These are phyloP conservation scores for Phaethon lepturus DNA, from an alignment of 2,113 vertebrate species.

Conservation along the genomic window DNA sequence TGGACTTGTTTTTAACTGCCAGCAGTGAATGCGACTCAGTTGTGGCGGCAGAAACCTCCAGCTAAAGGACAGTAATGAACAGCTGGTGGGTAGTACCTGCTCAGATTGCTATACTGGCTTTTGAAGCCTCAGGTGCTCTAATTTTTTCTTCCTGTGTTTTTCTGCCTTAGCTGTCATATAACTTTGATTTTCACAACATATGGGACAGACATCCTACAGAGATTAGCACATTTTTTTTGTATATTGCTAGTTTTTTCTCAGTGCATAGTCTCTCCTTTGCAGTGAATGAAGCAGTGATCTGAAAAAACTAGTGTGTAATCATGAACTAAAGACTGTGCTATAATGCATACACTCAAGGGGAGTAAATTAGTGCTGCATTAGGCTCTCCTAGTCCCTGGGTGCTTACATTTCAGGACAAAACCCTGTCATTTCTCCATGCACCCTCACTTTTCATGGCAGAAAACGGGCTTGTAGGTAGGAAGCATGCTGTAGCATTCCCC, in stretches of 20 bases:
- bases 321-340: neutral
- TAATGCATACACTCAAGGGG: neutral
- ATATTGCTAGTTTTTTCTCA: neutral
- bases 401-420: neutral
- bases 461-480: neutral
- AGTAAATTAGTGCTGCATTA: neutral
- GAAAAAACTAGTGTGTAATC: neutral
- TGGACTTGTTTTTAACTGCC: neutral
- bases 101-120: neutral
- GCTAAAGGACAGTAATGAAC: neutral
- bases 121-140: neutral
- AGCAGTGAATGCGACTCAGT: neutral
- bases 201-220: neutral
- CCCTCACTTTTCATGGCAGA: neutral
- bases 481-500: rapidly evolving
- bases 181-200: neutral
- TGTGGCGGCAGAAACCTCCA: neutral
- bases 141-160: neutral
- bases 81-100: neutral
- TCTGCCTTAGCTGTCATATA: neutral
- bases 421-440: neutral
- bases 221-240: neutral
- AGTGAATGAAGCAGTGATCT: neutral
- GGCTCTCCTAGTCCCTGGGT: neutral
- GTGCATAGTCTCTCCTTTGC: neutral